A percentile compares a stretch with the other conserved stretches of the same genome.
Evolutionary conservation across 2,113 vertebrate species (phyloP).

Genomic region (Pterophyllum scalare): DNA sequence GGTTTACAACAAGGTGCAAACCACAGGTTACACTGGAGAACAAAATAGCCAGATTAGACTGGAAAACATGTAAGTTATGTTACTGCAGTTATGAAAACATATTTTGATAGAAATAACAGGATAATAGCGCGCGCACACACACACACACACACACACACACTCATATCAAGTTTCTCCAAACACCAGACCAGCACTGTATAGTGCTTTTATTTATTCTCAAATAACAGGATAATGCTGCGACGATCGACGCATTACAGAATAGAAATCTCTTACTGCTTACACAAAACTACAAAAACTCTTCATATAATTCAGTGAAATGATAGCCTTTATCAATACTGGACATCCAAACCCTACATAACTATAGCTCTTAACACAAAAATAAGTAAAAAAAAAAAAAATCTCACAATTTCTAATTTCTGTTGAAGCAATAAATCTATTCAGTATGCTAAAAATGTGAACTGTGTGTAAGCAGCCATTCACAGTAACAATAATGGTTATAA

Average conservation of each 20-base stretch:
- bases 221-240: conserved; percentile 10
- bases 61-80: too few relatives aligned
- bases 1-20: too few relatives aligned
- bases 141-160: neutral
- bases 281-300: conserved; percentile 44
- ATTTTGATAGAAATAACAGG: too few relatives aligned
- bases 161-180: neutral
- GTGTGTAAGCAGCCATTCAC: conserved; percentile 21
- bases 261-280: conserved; percentile 50
- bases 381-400: neutral
- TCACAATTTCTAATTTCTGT: neutral
- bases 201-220: conserved; percentile 26
- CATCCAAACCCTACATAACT: neutral
- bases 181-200: neutral
- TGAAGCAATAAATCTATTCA: conserved; percentile 37
- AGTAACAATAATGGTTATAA: conserved; percentile 14
- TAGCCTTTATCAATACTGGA: conserved; percentile 20
- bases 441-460: conserved; percentile 16
- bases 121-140: too few relatives aligned
- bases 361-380: neutral
- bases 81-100: too few relatives aligned
- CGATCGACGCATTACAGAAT: conserved; percentile 59
- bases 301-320: conserved; percentile 32
- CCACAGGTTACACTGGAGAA: too few relatives aligned
- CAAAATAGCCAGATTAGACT: too few relatives aligned